phyloP scores from a whole-genome alignment of 2,888 invertebrate genomes.

The Xiphydria camelus region DNA sequence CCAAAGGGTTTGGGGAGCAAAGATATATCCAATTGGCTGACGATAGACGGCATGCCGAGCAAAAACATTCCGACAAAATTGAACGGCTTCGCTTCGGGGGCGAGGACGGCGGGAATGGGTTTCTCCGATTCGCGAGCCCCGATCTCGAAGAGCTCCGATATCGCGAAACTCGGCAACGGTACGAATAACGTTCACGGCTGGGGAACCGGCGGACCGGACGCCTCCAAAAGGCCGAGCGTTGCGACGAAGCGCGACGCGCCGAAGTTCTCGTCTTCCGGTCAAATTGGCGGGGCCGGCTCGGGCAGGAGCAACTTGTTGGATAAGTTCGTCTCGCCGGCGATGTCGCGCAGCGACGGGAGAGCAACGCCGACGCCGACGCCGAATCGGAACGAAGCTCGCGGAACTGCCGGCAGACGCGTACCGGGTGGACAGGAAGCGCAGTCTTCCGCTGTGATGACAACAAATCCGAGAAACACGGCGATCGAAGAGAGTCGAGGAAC shows the following conservation, averaged over 20 bases:
- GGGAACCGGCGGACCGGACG: conserved; percentile 39
- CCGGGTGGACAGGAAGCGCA: too few species aligned
- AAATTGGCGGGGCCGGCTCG: conserved; percentile 40
- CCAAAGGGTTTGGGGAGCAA: conserved; percentile 27
- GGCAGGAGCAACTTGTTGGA: conserved; percentile 45
- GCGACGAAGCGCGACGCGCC: conserved; percentile 13
- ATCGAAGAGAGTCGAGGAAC: conserved; percentile 9
- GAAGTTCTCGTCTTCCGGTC: conserved; percentile 31
- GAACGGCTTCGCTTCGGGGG: too few species aligned
- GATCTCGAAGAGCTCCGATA: conserved; percentile 22
- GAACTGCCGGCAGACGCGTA: too few species aligned
- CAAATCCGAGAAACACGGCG: conserved; percentile 16
- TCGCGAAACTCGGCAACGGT: conserved; percentile 41
- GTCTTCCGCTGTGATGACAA: conserved; percentile 14
- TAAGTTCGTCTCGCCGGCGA: conserved; percentile 23
- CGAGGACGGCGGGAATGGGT: too few species aligned
- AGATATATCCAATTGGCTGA: conserved; percentile 22
- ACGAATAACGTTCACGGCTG: conserved; percentile 46
- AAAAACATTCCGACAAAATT: conserved; percentile 18
- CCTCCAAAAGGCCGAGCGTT: not conserved
- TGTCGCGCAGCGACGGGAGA: too few species aligned
- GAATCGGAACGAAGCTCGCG: conserved; percentile 7
- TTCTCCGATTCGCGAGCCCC: conserved; percentile 33
- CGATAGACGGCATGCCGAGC: conserved; percentile 15
- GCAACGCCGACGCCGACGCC: not conserved